Base-by-base conservation (phyloP, 2,113 vertebrate genomes). In the Cebidichthys violaceus region DNA sequence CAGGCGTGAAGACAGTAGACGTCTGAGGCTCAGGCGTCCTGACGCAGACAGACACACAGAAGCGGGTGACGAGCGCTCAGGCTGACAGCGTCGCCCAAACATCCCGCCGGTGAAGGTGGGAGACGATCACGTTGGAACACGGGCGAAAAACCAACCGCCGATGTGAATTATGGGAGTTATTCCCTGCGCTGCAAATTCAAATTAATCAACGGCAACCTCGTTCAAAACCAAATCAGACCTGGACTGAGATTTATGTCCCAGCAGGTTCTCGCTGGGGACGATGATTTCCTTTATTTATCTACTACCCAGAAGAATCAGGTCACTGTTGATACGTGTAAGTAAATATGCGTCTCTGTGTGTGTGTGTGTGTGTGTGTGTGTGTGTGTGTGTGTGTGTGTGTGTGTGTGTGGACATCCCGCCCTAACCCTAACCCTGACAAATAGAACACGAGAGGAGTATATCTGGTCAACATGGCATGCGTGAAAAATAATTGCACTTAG, bases 401-500 rank as follows among this genome's bases (percentile, higher is more conserved):
- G 41, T 9, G 39, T 24, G 22, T 18, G 0, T 11, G 17, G 62
- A 52, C 52, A 2, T 37, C 43, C 52, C 17, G 55, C 72, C 77
- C 52, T 83, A 79, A 54, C 72, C 72, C 55, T 75, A 73, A 65
- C 75, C 65, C 88, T 91, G 91, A 91, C 84, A 89, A 87, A 89
- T 81, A 84, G 83, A 87, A 86, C 75, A 85, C 78, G 64, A 81
- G 82, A 1, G 60, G 70, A 65, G 68, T 87, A 81, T 89, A 91
- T 92, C 91, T 91, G 77, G 88, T 92, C 90, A 91, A 83, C 81
- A 62, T 89, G 89, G 88, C 83, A 89, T 86, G 84, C 70, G 66
- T 73, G 86, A 86, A 92, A 88, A 91, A 90, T 92, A 89, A 93
- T 91, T 90, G 89, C 89, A 91, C 84, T 81, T 86, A 87, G 84